Percentiles rank a stretch among this genome's conserved stretches.
Conservation (phyloP, 2,113 vertebrate genomes). For the Brachyistius frenatus region DNA sequence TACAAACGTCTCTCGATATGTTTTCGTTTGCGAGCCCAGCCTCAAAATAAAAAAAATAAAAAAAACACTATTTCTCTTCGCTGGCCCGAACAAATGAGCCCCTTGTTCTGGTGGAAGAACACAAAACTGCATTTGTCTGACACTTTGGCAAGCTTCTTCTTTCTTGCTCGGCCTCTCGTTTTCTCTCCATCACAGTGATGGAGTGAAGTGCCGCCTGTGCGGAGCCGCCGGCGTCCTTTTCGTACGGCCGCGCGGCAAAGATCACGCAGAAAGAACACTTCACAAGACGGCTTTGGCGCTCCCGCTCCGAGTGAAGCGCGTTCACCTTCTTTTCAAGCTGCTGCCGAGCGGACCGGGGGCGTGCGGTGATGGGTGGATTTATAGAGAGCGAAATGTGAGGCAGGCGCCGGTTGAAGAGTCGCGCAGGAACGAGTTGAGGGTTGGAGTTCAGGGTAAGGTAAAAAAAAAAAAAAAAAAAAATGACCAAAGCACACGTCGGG, state of each 20-base stretch:
- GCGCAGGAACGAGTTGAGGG: conserved; percentile 47
- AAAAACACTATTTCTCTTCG: conserved; percentile 24
- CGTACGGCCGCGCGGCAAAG: conserved; percentile 24
- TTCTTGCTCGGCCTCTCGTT: conserved; percentile 1
- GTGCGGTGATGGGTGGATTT: conserved; percentile 70
- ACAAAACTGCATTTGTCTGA: conserved; percentile 65
- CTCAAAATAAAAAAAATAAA: conserved; percentile 1
- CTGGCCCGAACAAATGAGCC: conserved; percentile 38
- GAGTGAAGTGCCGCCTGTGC: conserved; percentile 11
- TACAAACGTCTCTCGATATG: conserved; percentile 67
- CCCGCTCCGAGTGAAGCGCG: conserved; percentile 28
- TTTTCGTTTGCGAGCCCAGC: conserved; percentile 41
- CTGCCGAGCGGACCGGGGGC: conserved; percentile 30
- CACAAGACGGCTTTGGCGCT: conserved; percentile 2
- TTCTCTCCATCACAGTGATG: conserved; percentile 25
- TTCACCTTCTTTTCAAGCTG: conserved; percentile 46
- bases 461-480: conserved; percentile 31
- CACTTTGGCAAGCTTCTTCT: conserved; percentile 37
- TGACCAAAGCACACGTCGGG: conserved; percentile 1
- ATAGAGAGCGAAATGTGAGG: conserved; percentile 75
- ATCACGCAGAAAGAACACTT: conserved; percentile 35
- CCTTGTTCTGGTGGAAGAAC: conserved; percentile 48
- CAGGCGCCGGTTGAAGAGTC: conserved; percentile 53
- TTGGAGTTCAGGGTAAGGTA: conserved; percentile 75
- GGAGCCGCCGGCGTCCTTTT: conserved; percentile 34